phyloP scores from a whole-genome alignment of 2,797 vertebrate species.

The Bryconaethiops microstoma region DNA sequence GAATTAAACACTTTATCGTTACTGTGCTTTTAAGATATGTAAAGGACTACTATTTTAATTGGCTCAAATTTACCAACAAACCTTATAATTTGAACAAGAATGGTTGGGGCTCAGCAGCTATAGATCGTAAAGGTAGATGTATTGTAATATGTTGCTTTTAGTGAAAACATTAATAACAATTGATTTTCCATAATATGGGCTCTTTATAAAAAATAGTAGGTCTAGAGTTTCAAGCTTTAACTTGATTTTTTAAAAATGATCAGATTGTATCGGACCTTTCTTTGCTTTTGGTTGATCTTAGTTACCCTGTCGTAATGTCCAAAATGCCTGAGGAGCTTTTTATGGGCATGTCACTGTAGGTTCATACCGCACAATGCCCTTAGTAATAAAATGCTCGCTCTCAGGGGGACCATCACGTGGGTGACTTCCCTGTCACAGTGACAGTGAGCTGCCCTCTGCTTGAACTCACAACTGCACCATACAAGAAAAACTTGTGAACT shows the following conservation, averaged over 20 bases:
- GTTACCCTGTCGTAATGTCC: background rate
- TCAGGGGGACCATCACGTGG: slow-evolving; percentile 53
- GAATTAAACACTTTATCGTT: no score
- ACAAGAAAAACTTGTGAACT: slow-evolving; percentile 57
- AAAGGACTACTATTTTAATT: no score
- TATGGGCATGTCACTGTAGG: slow-evolving; percentile 6
- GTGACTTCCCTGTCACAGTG: slow-evolving; percentile 48
- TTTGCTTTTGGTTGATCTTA: background rate
- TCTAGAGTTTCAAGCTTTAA: background rate
- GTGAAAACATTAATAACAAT: no score
- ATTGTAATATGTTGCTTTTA: no score
- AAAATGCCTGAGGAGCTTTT: slow-evolving; percentile 6
- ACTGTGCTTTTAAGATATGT: no score
- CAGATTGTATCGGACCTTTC: background rate
- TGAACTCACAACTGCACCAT: slow-evolving; percentile 54
- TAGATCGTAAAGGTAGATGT: no score
- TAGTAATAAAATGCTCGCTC: slow-evolving; percentile 36
- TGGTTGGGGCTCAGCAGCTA: no score
- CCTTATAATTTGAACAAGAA: no score
- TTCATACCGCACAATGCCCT: slow-evolving; percentile 25
- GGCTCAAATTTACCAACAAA: no score
- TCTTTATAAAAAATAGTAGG: background rate
- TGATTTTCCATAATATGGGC: no score
- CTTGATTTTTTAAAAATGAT: background rate
- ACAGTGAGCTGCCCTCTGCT: slow-evolving; percentile 54